Base-by-base conservation (phyloP, 2,888 invertebrate genomes). In the Tachina lurida region DNA sequence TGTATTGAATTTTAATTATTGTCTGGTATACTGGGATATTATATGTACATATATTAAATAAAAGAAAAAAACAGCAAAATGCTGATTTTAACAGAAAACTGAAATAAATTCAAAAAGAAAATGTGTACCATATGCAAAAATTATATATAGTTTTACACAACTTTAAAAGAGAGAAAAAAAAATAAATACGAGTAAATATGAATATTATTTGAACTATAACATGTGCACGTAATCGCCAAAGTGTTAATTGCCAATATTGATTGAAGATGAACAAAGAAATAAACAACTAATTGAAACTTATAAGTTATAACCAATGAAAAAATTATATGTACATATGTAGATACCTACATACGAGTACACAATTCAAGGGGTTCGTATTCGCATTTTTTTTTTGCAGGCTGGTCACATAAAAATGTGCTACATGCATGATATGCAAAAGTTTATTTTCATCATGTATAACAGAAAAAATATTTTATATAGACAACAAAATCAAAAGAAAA, bases 231-330 rank as follows among this genome's bases (percentile, higher is more conserved):
- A 75, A 63, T 52, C 65, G 70, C 63, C 67, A 83, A 82, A 86
- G 86, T 86, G 86, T 83, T 86, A 86, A 86, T 86, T 86, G 83
- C 76, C 83, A 86, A 83, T 83, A 86, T 86, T 79, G 83, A 63
- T 75, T 74, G 60, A 79, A 83, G 31, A 60, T 49, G 60, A 70
- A 62, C 43, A 80, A 41, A 65, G 41, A 65, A 76, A 76, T 56
- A 43, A 63, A 63, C 15, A 60, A 22, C 22, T 71, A 70, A 71
- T 68, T 49, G 79, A 79, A 68, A 60, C 65, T 62, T 74, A 41
- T 68, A 68, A 60, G 60, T 62, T 74, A 41, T 68, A 41, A 10
- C 58, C 43, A 70, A 19, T 15, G 10, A 22, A 77, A 2, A 43
- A 78, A 8, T 8, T 10, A 19, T 12, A 22, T 22, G 3, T 3